Evolutionary conservation across 2,797 vertebrate species (phyloP).

Genomic region (Chaetodon trifasciatus): DNA sequence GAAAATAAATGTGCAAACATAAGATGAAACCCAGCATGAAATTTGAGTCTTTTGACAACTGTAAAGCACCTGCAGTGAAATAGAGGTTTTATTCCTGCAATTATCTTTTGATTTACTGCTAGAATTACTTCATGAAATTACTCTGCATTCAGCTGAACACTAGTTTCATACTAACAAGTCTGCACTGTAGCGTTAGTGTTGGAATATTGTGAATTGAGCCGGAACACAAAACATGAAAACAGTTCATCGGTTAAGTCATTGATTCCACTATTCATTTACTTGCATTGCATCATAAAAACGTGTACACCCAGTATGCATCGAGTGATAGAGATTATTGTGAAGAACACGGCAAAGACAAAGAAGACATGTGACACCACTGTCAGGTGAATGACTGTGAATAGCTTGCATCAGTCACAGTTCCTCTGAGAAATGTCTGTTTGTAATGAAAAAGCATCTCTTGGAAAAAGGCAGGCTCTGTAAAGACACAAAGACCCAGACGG

Average conservation of each 20-base stretch:
- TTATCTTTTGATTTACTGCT: conserved; percentile 61
- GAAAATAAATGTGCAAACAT: conserved; percentile 54
- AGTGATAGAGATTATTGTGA: not conserved
- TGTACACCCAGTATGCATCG: not conserved
- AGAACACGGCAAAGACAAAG: conserved; percentile 31
- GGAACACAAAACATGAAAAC: not conserved
- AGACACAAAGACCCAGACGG: conserved; percentile 50
- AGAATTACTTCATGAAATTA: conserved; percentile 34
- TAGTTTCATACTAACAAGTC: conserved; percentile 15
- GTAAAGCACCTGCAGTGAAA: conserved; percentile 16
- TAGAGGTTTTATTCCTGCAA: conserved; percentile 38
- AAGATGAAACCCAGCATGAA: conserved; percentile 41
- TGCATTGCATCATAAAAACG: conserved; percentile 4
- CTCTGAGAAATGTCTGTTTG: conserved; percentile 55
- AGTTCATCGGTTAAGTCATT: not conserved
- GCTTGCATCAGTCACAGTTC: conserved; percentile 47
- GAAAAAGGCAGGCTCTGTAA: conserved; percentile 28
- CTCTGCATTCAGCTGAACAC: conserved; percentile 33
- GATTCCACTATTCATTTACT: conserved; percentile 18
- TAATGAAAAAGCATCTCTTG: conserved; percentile 44
- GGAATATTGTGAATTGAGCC: not conserved
- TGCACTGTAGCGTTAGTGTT: conserved; percentile 14
- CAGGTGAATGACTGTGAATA: conserved; percentile 50
- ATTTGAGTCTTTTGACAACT: conserved; percentile 8
- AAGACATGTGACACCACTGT: conserved; percentile 38